Conservation (phyloP, 2,888 invertebrate genomes). For the Cerastoderma edule region DNA sequence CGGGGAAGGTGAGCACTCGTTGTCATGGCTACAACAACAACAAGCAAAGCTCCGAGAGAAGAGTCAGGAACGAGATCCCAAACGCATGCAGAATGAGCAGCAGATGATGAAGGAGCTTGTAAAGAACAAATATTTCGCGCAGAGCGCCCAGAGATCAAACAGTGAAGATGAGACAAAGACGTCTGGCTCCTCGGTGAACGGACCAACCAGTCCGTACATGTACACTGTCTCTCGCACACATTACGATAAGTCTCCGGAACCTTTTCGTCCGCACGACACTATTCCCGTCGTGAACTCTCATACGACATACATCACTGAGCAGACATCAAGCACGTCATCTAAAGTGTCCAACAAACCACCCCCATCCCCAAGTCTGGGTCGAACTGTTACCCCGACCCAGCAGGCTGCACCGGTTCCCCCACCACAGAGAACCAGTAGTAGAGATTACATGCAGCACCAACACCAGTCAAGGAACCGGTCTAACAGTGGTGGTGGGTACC, state of each 20-base stretch:
- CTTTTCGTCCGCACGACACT: slow-evolving; percentile 53
- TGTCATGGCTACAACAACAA: slow-evolving; percentile 82
- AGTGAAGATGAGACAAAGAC: slow-evolving; percentile 82
- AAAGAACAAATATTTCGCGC: slow-evolving; percentile 83
- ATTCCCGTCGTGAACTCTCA: slow-evolving; percentile 54
- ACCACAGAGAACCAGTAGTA: slow-evolving; percentile 67
- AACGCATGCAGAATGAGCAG: slow-evolving; percentile 86
- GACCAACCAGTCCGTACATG: slow-evolving; percentile 67
- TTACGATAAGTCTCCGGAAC: slow-evolving; percentile 62
- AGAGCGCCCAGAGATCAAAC: slow-evolving; percentile 86
- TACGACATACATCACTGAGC: slow-evolving; percentile 58
- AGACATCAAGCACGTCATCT: slow-evolving; percentile 42
- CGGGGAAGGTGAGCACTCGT: slow-evolving; percentile 63
- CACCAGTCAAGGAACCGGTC: slow-evolving; percentile 58
- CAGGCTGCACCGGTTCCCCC: slow-evolving; percentile 76
- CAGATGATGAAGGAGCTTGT: slow-evolving; percentile 89
- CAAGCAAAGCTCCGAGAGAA: slow-evolving; percentile 79
- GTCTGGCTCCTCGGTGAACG: slow-evolving; percentile 63
- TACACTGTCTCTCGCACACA: slow-evolving; percentile 66
- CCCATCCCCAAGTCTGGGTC: slow-evolving; percentile 68
- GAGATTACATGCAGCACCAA: slow-evolving; percentile 73
- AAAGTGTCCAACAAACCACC: slow-evolving; percentile 63
- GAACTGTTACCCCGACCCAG: slow-evolving; percentile 66
- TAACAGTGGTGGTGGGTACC: slow-evolving; percentile 64
- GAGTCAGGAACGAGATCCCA: slow-evolving; percentile 63